Evolutionary conservation across 2,113 vertebrate genomes (phyloP).

Genomic region (Panurus biarmicus): DNA sequence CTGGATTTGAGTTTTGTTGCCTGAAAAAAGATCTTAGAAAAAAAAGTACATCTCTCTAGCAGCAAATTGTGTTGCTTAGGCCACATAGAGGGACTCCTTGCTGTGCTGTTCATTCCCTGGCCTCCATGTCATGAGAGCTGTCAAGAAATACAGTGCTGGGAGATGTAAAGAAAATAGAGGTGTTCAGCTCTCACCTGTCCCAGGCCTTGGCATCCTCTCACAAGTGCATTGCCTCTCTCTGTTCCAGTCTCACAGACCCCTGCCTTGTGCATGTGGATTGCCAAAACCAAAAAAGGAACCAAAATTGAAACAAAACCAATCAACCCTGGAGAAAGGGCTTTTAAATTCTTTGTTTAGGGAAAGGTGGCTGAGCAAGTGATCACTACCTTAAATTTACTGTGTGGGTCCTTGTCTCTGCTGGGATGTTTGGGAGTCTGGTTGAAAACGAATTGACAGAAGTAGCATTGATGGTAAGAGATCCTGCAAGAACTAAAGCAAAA

Average conservation of each 20-base stretch:
- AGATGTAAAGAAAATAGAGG: not conserved
- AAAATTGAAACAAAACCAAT: not conserved
- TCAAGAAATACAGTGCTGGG: not conserved
- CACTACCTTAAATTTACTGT: not conserved
- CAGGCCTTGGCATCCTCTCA: not conserved
- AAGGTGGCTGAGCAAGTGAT: not conserved
- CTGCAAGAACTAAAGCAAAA: conserved; percentile 1
- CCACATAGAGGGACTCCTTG: not conserved
- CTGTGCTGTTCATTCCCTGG: not conserved
- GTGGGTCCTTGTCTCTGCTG: not conserved
- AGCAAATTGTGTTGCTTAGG: not conserved
- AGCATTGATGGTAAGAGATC: not conserved
- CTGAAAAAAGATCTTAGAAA: not conserved
- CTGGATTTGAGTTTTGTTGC: not conserved
- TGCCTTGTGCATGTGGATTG: not conserved
- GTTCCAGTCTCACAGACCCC: not conserved
- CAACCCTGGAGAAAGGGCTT: not conserved
- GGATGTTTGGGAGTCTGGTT: not conserved
- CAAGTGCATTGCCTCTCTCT: not conserved
- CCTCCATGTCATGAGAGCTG: not conserved
- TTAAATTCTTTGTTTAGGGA: not conserved
- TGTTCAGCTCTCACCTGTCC: not conserved
- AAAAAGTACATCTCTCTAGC: not conserved
- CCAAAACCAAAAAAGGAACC: not conserved
- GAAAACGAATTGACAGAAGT: not conserved